Percentiles rank a stretch among this genome's conserved stretches.
Evolutionary conservation across 2,797 vertebrate genomes (phyloP).

Genomic region (Mareca strepera): DNA sequence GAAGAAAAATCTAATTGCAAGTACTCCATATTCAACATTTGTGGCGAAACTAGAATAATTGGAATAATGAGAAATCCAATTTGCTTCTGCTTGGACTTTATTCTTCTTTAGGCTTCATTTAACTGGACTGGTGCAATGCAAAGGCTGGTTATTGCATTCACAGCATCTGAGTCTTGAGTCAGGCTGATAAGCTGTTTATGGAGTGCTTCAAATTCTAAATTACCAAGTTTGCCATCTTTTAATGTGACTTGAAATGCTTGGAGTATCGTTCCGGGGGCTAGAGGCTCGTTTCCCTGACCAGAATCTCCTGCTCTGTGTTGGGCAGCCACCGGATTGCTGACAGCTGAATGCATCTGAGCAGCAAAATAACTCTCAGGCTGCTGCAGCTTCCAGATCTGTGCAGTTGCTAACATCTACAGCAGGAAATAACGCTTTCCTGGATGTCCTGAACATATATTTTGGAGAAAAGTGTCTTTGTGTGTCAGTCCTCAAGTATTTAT

Average conservation of each 20-base stretch:
- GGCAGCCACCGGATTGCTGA: background rate
- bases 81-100: conserved; percentile 47
- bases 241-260: background rate
- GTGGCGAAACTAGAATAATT: conserved; percentile 50
- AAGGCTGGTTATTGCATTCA: background rate
- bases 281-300: background rate
- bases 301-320: background rate
- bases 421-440: background rate
- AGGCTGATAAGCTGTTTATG: background rate
- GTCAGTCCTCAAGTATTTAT: background rate
- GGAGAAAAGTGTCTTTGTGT: background rate
- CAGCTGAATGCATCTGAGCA: background rate
- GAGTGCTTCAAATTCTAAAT: background rate
- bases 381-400: background rate
- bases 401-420: background rate
- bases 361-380: background rate
- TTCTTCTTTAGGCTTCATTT: conserved; percentile 41
- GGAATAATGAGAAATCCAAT: conserved; percentile 69
- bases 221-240: background rate
- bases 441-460: background rate
- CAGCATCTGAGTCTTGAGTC: background rate
- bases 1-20: conserved; percentile 64
- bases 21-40: conserved; percentile 20
- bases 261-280: background rate
- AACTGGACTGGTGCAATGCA: background rate